Percentiles rank a stretch among this genome's conserved stretches.
Conservation (phyloP, 2,797 vertebrate species). For the Gallinago nigripennis region DNA sequence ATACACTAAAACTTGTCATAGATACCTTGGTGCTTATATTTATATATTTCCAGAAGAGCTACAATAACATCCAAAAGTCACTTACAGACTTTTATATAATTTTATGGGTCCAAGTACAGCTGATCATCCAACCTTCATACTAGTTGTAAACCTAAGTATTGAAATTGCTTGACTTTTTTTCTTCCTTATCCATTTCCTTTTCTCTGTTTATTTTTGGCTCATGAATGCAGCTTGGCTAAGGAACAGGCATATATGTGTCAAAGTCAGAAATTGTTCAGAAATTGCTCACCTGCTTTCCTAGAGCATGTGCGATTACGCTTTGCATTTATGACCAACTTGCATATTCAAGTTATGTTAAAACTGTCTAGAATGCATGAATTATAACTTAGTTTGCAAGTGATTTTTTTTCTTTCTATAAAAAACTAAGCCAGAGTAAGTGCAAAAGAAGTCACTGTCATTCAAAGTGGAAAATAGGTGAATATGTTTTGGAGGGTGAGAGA, state of each 20-base stretch:
- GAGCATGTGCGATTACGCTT: not conserved
- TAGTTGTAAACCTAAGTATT: not conserved
- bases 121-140: not conserved
- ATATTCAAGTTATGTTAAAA: not conserved
- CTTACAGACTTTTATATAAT: not conserved
- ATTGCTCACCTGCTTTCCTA: not conserved
- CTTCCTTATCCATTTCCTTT: not conserved
- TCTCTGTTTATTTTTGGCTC: not conserved
- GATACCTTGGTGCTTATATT: not conserved
- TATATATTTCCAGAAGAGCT: not conserved
- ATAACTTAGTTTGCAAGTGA: not conserved
- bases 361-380: not conserved
- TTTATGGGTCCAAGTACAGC: not conserved
- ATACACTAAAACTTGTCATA: not conserved
- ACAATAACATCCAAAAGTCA: not conserved
- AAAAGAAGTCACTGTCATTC: not conserved
- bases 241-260: not conserved
- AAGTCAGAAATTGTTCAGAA: not conserved
- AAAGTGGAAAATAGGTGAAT: not conserved
- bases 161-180: not conserved
- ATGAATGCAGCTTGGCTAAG: not conserved
- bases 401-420: not conserved
- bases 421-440: not conserved
- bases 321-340: not conserved
- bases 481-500: not conserved